Evolutionary conservation across 2,888 invertebrate genomes (phyloP), one percentile per base, ranked within the genome.

Genomic region (Dicycla oo): DNA sequence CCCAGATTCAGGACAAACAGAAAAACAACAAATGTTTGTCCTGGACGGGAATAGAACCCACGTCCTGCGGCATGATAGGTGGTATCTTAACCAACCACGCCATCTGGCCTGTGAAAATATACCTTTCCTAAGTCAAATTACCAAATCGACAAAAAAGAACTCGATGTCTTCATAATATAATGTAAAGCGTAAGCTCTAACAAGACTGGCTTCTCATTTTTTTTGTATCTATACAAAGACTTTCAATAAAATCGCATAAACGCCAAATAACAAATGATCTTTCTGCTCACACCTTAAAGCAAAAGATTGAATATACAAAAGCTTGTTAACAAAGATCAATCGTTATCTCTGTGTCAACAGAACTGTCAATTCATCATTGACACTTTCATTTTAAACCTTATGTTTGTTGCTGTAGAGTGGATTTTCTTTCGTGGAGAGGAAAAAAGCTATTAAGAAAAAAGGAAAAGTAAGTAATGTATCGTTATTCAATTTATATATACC

Each of bases 281-380:
- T 74, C 64, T 73, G 64, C 61, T 78, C 71, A 63, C 75, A 70
- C 70, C 69, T 75, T 73, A 43, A 66, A 65, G 70, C 69, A 83
- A 72, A 66, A 84, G 84, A 84, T 76, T 84, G 72, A 81, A 81
- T 74, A 75, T 75, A 86, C 82, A 86, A 84, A 86, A 69, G 81
- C 70, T 61, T 61, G 54, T 64, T 77, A 84, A 81, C 84, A 81
- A 79, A 74, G 82, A 68, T 84, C 82, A 73, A 79, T 84, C 69
- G 73, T 76, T 84, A 78, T 80, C 23, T 23, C 8, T 57, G 68
- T 63, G 38, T 57, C n/a, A n/a, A n/a, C n/a, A n/a, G n/a, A n/a
- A 75, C 70, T 72, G 67, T 34, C 60, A 60, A 73, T 69, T n/a
- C n/a, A 34, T 18, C 5, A 49, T n/a, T 15, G 13, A 7, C 23